Evolutionary conservation across 2,888 invertebrate species (phyloP).

Genomic region (Thecophora atra): DNA sequence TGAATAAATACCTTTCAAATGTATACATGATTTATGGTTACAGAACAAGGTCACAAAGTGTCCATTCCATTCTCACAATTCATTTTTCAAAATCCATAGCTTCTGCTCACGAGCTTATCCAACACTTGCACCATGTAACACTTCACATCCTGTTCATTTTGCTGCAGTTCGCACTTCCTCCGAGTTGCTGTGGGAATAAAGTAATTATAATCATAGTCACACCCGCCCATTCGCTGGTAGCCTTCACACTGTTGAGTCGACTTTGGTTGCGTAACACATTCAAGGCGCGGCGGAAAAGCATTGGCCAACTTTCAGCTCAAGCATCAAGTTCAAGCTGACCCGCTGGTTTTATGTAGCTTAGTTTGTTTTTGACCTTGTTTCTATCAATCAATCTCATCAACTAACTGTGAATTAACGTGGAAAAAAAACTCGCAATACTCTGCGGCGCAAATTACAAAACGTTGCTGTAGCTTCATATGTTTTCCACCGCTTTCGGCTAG

Average conservation of each 20-base stretch:
- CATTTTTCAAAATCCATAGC: neutral
- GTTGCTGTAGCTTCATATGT: neutral
- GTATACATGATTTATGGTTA: too few relatives aligned
- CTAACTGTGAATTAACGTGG: constrained; percentile 44
- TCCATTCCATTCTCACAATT: too few relatives aligned
- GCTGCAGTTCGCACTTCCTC: constrained; percentile 10
- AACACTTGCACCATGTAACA: too few relatives aligned
- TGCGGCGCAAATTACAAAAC: neutral
- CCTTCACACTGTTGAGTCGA: neutral
- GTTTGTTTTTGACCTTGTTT: constrained; percentile 46
- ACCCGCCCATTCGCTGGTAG: constrained; percentile 9
- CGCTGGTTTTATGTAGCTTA: neutral
- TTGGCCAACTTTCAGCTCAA: constrained; percentile 23
- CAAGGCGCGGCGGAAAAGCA: neutral
- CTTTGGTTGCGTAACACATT: constrained; percentile 30
- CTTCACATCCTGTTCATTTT: constrained; percentile 1
- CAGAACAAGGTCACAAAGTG: too few relatives aligned
- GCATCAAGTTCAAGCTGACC: neutral
- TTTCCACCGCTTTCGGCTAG: neutral
- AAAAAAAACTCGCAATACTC: neutral
- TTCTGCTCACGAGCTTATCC: neutral
- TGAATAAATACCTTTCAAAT: too few relatives aligned
- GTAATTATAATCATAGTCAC: neutral
- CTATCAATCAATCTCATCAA: constrained; percentile 47
- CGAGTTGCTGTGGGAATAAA: neutral